phyloP scores from a whole-genome alignment of 2,797 vertebrate genomes.

The Pteropus rufus region DNA sequence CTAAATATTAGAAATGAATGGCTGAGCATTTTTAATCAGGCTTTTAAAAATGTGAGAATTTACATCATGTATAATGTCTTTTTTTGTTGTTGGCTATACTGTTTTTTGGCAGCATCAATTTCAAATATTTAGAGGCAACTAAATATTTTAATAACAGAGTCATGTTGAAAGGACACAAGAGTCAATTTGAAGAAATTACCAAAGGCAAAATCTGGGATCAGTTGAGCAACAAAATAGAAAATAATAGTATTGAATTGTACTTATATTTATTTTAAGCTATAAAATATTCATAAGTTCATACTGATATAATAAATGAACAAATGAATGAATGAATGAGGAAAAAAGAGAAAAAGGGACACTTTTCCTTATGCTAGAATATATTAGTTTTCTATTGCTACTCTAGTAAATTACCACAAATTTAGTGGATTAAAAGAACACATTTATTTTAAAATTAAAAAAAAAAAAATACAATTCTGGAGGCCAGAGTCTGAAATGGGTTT shows the following conservation, averaged over 20 bases:
- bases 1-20: not conserved
- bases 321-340: not conserved
- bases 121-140: not conserved
- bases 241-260: not conserved
- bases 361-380: not conserved
- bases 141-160: not conserved
- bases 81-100: not conserved
- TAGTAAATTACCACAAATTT: not conserved
- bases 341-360: not conserved
- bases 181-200: not conserved
- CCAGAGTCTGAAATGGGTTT: not conserved
- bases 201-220: not conserved
- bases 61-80: not conserved
- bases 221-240: not conserved
- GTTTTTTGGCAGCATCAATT: not conserved
- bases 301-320: not conserved
- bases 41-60: slow-evolving; percentile 2
- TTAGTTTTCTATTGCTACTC: not conserved
- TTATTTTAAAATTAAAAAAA: not conserved
- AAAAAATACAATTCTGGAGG: not conserved
- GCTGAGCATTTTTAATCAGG: not conserved
- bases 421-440: not conserved
- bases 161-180: not conserved
- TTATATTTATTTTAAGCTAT: not conserved
- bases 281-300: not conserved